Evolutionary conservation across 2,797 vertebrate species (phyloP).

Genomic region (Pangasius macronema): DNA sequence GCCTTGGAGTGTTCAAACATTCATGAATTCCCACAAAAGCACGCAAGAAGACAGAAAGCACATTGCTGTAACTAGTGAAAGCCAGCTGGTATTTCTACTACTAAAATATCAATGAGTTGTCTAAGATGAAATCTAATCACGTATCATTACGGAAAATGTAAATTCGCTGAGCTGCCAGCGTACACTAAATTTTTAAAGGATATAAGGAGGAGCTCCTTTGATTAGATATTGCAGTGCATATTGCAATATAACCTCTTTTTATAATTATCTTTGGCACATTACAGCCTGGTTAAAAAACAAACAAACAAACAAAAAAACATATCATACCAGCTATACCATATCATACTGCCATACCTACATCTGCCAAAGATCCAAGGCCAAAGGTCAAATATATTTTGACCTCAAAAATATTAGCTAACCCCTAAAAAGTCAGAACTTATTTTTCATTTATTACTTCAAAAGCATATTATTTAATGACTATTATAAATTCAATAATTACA

Average conservation of each 20-base stretch:
- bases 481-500: too few relatives aligned
- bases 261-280: background rate
- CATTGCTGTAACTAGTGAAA: background rate
- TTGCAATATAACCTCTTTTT: background rate
- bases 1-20: background rate
- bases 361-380: background rate
- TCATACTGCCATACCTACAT: background rate
- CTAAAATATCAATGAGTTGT: background rate
- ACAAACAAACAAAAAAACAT: background rate
- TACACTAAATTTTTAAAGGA: background rate
- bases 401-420: background rate
- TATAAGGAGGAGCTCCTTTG: background rate
- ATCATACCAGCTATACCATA: background rate
- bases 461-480: too few relatives aligned
- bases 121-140: background rate
- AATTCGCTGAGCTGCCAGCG: background rate
- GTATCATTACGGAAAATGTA: background rate
- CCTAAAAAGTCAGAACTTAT: background rate
- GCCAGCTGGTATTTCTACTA: background rate
- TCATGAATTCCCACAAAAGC: background rate
- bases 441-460: background rate
- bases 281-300: background rate
- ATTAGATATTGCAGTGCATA: background rate
- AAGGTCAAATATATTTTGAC: background rate
- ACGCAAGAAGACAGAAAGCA: background rate